These are phyloP conservation scores for Lapara coniferarum DNA, from an alignment of 2,888 invertebrate species.

Conservation along the genomic window DNA sequence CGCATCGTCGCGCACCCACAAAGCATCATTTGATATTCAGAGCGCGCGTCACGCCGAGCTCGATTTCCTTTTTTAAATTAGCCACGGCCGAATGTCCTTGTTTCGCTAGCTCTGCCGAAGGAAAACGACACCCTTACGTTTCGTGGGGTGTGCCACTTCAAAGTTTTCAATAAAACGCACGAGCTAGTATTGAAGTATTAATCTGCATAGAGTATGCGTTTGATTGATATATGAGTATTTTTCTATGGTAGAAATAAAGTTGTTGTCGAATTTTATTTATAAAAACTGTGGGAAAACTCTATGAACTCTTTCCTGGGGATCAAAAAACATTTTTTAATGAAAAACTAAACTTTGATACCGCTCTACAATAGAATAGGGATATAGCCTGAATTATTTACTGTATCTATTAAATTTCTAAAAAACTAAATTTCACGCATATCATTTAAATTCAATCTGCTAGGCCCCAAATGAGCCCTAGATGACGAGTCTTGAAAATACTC, in stretches of 20 bases:
- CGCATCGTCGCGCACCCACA: conserved; percentile 80
- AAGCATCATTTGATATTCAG: conserved; percentile 72
- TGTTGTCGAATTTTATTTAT: neutral
- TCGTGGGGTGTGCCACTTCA: conserved; percentile 57
- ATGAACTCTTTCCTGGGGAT: no score
- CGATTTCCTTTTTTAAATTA: conserved; percentile 83
- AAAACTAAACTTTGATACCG: no score
- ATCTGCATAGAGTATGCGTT: conserved; percentile 30
- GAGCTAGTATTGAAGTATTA: conserved; percentile 47
- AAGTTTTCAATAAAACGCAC: conserved; percentile 57
- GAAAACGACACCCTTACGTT: conserved; percentile 53
- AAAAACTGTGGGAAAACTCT: no score
- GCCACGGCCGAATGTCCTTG: conserved; percentile 79
- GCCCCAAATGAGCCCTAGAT: neutral
- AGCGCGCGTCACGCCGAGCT: conserved; percentile 63
- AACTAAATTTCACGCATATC: no score
- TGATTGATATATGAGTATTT: conserved; percentile 12
- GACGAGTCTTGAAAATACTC: neutral
- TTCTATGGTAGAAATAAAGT: neutral
- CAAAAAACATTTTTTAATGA: no score
- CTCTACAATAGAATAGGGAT: no score
- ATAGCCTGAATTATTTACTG: no score
- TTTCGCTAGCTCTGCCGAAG: conserved; percentile 61
- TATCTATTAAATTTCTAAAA: no score
- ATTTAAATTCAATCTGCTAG: neutral